Evolutionary conservation across 2,113 vertebrate genomes (phyloP), one percentile per base, ranked within the genome.

Genomic region (Mesembrinibis cayennensis): DNA sequence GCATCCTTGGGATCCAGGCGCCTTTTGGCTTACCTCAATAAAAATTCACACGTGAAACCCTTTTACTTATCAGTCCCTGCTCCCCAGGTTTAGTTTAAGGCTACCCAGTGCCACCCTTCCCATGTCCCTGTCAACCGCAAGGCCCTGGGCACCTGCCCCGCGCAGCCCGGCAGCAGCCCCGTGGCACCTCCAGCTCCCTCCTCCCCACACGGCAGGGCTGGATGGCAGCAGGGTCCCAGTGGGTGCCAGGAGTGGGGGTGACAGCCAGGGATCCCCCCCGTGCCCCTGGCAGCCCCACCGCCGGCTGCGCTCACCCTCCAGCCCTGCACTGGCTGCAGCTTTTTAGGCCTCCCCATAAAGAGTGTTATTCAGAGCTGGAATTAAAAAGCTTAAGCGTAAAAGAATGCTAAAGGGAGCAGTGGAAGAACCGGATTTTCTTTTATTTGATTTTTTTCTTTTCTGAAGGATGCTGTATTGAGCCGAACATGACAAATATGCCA

Each of bases 341-440:
- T 83, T 55, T 78, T 74, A 66, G 59, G n/a, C 71, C 50, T 95
- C 44, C 71, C 79, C 67, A 65, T 91, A 21, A 80, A 72, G 82
- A 49, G 2, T 2, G 44, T 71, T 86, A 53, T 93, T 90, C 71
- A 92, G 67, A 49, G 63, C 93, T 47, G 71, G 67, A 96, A 83
- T 38, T 49, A 66, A 83, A 83, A 71, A 72, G 94, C 94, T 95
- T 23, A 52, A 95, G 65, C 47, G 80, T 47, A 30, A 84, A 63
- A 78, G 90, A 26, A 61, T 10, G 7, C 65, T 58, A 42, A 79
- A 92, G 73, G 81, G 55, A 94, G 62, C 87, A 85, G 81, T 97
- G 94, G 96, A 95, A 96, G 86, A 97, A 97, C 91, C 58, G 93
- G 97, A 94, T 97, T 97, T 92, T 91, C 96, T 91, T 95, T 95